phyloP scores from a whole-genome alignment of 2,113 vertebrate species.

The Xyliphius kryptos region DNA sequence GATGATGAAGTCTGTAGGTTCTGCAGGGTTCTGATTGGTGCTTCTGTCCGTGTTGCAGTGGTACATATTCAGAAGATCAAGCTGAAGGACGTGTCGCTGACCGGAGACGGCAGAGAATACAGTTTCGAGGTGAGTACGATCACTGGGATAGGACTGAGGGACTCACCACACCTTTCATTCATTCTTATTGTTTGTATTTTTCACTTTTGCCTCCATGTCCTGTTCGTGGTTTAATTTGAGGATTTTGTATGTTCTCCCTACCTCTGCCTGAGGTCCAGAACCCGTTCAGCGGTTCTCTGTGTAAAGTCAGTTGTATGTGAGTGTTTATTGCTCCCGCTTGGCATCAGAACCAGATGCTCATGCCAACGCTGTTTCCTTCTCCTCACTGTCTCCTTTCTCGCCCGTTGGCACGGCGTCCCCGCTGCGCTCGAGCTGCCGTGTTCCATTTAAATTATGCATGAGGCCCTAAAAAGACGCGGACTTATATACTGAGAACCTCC shows the following conservation, averaged over 20 bases:
- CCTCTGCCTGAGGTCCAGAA: no score
- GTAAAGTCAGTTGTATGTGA: no score
- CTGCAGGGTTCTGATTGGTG: not conserved
- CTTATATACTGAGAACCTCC: not conserved
- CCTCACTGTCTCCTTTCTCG: not conserved
- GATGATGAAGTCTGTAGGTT: no score
- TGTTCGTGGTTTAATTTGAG: no score
- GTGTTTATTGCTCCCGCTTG: no score
- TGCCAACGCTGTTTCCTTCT: not conserved
- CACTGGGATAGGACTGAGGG: no score
- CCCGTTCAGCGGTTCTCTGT: no score
- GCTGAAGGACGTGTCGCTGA: conserved; percentile 72
- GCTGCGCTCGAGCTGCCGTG: not conserved
- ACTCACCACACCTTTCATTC: no score
- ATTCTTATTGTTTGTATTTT: no score
- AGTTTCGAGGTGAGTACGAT: conserved; percentile 73
- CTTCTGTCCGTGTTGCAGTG: conserved; percentile 54
- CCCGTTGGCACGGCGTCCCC: not conserved
- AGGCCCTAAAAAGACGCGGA: not conserved
- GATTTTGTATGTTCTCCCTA: no score
- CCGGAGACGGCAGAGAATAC: conserved; percentile 76
- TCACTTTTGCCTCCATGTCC: no score
- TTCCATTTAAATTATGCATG: conserved; percentile 28
- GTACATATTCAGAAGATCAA: conserved; percentile 81
- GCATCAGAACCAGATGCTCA: not conserved